These are phyloP conservation scores for Sebastes kiyomatsui DNA, from an alignment of 2,797 vertebrate species.

Conservation along the genomic window DNA sequence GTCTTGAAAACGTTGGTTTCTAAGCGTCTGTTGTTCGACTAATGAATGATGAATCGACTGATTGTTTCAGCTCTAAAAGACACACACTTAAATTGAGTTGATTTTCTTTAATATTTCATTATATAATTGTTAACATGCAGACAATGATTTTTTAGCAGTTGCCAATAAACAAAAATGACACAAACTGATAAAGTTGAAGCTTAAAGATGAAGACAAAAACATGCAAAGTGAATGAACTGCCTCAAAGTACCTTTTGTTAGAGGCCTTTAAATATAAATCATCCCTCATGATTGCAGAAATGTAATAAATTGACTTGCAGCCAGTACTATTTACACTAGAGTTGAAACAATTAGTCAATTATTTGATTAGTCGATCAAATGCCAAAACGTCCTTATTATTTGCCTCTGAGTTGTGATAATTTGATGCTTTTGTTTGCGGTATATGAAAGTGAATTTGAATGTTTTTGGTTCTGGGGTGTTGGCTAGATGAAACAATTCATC, in stretches of 20 bases:
- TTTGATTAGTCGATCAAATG: not conserved
- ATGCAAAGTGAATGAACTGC: not conserved
- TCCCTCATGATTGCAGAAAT: not conserved
- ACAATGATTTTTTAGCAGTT: too few species aligned
- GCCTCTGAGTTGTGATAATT: not conserved
- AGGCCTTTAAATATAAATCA: not conserved
- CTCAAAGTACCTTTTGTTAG: not conserved
- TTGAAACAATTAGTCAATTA: not conserved
- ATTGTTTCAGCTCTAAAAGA: not conserved
- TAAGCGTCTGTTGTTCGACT: not conserved
- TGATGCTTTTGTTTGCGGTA: not conserved
- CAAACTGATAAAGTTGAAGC: not conserved
- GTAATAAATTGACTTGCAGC: not conserved
- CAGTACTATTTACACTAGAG: not conserved
- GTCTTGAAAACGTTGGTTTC: not conserved
- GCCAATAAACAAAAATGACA: too few species aligned
- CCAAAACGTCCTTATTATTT: not conserved
- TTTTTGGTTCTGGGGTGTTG: not conserved
- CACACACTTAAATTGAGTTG: not conserved
- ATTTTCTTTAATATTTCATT: not conserved
- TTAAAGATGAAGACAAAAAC: not conserved
- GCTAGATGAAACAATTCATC: not conserved
- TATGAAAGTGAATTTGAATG: not conserved
- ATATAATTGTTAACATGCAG: too few species aligned
- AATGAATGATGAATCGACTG: not conserved